Evolutionary conservation across 1,140 invertebrate genomes (phyloP), one percentile per base, ranked within the genome.

Genomic region (Drosophila pseudoananassae): DNA sequence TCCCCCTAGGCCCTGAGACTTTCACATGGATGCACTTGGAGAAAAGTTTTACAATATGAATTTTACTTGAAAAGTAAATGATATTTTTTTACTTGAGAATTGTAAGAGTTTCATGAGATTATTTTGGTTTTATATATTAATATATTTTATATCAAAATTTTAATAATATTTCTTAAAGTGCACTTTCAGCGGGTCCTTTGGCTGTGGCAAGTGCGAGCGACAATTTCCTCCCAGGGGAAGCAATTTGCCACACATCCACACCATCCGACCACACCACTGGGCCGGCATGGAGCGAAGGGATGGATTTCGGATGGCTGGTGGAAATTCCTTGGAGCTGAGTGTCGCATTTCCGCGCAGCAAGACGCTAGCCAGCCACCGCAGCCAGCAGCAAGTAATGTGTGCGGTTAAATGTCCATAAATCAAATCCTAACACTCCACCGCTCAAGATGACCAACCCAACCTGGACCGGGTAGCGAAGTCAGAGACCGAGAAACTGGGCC

Each of bases 351-450:
- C 83, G 52, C 60, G 66, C 66, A 29, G 71, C 60, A 74, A 74
- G 71, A 74, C 74, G 64, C 73, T 68, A 74, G 55, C 75, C 79
- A 66, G 57, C 73, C 54, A 43, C 65, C 78, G 78, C 59, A 69
- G 68, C 71, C 61, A 45, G 54, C 69, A 51, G 78, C 71, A 78
- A 76, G 83, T 88, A 88, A 88, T 88, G 83, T 82, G 78, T 88
- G 83, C 78, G 83, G 83, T 88, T 88, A 88, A 88, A 88, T 88
- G 87, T 76, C 83, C 83, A 88, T 88, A 88, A 88, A 88, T 88
- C 83, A 88, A 88, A 88, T 89, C 78, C 64, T 45, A 76, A 55
- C 71, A 73, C 61, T 60, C 61, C 60, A 33, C 60, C 58, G 43
- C 15, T 65, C 75, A 88, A 87, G 82, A 87, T 87, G 82, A 87